Percentiles rank a stretch among this genome's conserved stretches.
These are phyloP conservation scores for Hippoglossus hippoglossus DNA, from an alignment of 2,797 vertebrate species.

Conservation along the genomic window DNA sequence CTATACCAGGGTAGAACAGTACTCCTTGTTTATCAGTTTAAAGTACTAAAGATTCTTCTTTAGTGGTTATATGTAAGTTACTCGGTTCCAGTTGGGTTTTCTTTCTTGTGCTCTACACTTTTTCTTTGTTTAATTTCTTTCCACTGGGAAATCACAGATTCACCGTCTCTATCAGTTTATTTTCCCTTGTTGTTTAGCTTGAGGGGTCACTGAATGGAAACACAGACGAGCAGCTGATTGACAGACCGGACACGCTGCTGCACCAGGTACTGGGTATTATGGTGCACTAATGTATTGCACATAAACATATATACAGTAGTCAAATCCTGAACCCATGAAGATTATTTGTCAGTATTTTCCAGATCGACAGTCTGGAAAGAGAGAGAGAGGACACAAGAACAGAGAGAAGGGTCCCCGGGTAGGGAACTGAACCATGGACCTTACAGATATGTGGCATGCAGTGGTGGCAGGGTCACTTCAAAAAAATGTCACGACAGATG, in stretches of 20 bases:
- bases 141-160: conserved; percentile 37
- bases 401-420: no score
- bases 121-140: conserved; percentile 9
- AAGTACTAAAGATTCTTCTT: conserved; percentile 36
- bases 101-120: background rate
- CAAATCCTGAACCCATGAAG: background rate
- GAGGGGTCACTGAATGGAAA: conserved; percentile 25
- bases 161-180: conserved; percentile 73
- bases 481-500: background rate
- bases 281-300: conserved; percentile 80
- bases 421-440: background rate
- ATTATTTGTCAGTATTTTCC: background rate
- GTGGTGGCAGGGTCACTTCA: no score
- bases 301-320: background rate
- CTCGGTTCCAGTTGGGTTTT: conserved; percentile 9
- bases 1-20: conserved; percentile 34
- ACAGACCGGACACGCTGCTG: conserved; percentile 67
- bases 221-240: conserved; percentile 45
- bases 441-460: background rate
- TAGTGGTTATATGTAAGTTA: conserved; percentile 40
- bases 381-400: background rate
- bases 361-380: background rate
- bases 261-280: conserved; percentile 82
- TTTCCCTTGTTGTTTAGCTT: conserved; percentile 85
- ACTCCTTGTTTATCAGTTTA: conserved; percentile 58